These are phyloP conservation scores for Scaptomyza caliginosa DNA, from an alignment of 2,888 invertebrate species.

Conservation along the genomic window DNA sequence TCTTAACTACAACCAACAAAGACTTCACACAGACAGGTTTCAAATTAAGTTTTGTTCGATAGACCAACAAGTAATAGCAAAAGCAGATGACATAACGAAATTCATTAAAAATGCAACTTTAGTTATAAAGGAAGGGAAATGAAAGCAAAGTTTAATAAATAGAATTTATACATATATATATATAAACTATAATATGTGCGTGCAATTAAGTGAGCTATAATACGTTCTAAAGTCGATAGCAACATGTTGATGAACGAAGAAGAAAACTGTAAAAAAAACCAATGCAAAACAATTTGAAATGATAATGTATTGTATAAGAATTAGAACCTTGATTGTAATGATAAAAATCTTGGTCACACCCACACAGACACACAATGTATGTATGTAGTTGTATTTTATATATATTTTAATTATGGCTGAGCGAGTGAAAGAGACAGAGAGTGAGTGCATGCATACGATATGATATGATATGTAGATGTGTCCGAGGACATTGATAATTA, in stretches of 20 bases:
- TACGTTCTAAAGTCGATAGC: constrained; percentile 13
- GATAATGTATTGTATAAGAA: background rate
- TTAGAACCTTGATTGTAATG: constrained; percentile 20
- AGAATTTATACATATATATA: constrained; percentile 19
- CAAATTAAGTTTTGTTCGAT: constrained; percentile 52
- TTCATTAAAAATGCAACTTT: constrained; percentile 12
- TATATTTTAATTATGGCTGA: constrained; percentile 35
- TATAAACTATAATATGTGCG: constrained; percentile 43
- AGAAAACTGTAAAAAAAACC: constrained; percentile 11
- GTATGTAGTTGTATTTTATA: constrained; percentile 56
- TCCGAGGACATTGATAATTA: constrained; percentile 18
- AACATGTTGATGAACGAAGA: background rate
- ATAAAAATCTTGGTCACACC: constrained; percentile 24
- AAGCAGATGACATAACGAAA: background rate
- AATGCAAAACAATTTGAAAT: constrained; percentile 21
- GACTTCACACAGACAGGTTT: constrained; percentile 64
- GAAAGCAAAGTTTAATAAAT: constrained; percentile 25
- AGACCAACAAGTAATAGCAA: constrained; percentile 8
- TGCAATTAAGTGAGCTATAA: constrained; percentile 66
- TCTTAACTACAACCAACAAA: constrained; percentile 3
- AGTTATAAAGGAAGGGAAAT: constrained; percentile 12
- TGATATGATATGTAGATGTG: constrained; percentile 14
- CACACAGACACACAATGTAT: constrained; percentile 27
- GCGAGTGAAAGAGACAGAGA: background rate
- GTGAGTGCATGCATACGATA: background rate